Conservation (phyloP, 2,888 invertebrate species). For the Junonia oenone region DNA sequence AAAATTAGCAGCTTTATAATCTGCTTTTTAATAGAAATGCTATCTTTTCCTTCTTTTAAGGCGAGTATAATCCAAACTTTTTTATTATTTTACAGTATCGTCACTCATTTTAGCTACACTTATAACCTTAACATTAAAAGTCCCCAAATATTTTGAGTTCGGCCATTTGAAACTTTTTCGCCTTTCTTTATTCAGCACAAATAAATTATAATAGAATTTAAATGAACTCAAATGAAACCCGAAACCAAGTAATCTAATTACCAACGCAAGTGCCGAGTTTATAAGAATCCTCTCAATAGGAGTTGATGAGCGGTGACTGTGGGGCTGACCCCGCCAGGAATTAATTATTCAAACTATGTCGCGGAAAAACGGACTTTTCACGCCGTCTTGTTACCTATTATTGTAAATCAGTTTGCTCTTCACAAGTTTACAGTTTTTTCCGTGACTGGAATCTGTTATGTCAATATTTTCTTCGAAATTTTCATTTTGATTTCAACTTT, state of each 20-base stretch:
- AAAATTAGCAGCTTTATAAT: no score
- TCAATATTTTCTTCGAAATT: not conserved
- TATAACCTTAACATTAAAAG: no score
- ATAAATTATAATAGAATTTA: no score
- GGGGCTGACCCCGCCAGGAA: conserved; percentile 59
- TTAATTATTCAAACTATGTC: conserved; percentile 75
- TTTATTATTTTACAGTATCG: no score
- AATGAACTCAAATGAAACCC: not conserved
- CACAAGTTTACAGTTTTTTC: conserved; percentile 17
- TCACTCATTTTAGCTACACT: no score
- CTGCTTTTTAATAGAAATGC: no score
- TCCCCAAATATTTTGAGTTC: no score
- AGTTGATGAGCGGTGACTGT: conserved; percentile 63
- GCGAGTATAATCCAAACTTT: no score
- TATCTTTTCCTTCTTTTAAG: no score
- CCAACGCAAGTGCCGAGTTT: conserved; percentile 12
- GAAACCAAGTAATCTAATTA: not conserved
- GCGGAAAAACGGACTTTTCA: conserved; percentile 39
- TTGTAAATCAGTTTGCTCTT: conserved; percentile 35
- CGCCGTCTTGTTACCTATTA: conserved; percentile 43
- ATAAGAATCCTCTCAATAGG: conserved; percentile 51
- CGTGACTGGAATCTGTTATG: conserved; percentile 30
- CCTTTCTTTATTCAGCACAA: no score
- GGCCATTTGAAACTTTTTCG: no score
- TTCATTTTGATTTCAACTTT: not conserved